Percentiles rank a stretch among this genome's conserved stretches.
Evolutionary conservation across 2,113 vertebrate genomes (phyloP).

Genomic region (Podarcis cretensis): DNA sequence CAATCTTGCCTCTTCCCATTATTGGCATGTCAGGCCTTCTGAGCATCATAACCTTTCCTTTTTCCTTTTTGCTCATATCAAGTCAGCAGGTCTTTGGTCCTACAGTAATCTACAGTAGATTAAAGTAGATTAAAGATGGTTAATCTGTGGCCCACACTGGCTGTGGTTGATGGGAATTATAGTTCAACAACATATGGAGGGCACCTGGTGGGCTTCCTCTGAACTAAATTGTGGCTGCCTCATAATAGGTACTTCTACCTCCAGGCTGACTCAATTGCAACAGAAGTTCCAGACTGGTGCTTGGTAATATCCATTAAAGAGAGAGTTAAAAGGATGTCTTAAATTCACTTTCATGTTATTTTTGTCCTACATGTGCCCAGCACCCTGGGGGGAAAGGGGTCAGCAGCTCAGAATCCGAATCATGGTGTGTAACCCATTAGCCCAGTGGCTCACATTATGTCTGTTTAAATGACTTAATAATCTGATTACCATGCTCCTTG

Average conservation of each 20-base stretch:
- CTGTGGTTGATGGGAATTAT: too few relatives aligned
- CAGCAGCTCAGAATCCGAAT: neutral
- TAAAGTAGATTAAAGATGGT: too few relatives aligned
- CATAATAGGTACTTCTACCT: neutral
- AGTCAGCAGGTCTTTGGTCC: neutral
- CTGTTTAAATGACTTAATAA: constrained; percentile 31
- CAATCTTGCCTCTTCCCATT: neutral
- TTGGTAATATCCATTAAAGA: neutral
- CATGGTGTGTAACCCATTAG: neutral
- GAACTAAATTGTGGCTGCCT: neutral
- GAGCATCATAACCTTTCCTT: too few relatives aligned
- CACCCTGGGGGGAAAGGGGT: constrained; percentile 1
- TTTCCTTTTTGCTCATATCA: neutral
- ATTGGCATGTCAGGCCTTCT: neutral
- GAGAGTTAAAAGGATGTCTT: fast-evolving
- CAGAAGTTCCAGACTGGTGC: neutral
- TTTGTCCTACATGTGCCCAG: constrained; percentile 7
- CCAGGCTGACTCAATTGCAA: neutral
- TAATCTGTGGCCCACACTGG: too few relatives aligned
- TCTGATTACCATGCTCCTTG: constrained; percentile 38
- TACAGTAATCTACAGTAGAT: too few relatives aligned
- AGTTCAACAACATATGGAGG: too few relatives aligned
- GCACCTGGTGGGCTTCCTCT: neutral
- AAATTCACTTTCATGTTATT: neutral
- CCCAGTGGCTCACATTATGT: constrained; percentile 8